phyloP scores from a whole-genome alignment of 2,113 vertebrate species.

The Oncorhynchus gorbuscha region DNA sequence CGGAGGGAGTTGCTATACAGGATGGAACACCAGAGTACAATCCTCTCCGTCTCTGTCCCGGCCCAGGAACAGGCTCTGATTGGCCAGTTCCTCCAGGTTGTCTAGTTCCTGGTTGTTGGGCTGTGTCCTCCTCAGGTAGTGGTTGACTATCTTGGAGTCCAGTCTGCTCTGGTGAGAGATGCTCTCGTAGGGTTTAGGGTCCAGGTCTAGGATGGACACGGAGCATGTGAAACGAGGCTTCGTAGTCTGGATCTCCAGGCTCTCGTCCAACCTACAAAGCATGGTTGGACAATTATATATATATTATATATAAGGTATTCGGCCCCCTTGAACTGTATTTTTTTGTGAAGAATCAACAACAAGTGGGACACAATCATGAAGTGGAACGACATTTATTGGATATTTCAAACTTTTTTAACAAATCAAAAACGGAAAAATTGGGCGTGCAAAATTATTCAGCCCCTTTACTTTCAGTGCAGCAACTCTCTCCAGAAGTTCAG shows the following conservation, averaged over 20 bases:
- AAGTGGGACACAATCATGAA: too few species aligned
- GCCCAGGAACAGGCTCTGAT: slow-evolving; percentile 75
- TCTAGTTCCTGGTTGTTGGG: slow-evolving; percentile 68
- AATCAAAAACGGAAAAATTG: too few species aligned
- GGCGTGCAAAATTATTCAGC: too few species aligned
- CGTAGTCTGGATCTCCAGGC: slow-evolving; percentile 73
- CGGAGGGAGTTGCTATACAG: slow-evolving; percentile 71
- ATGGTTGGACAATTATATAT: too few species aligned
- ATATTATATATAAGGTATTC: too few species aligned
- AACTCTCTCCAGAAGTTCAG: too few species aligned
- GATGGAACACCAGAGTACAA: slow-evolving; percentile 89
- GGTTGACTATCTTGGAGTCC: slow-evolving; percentile 89
- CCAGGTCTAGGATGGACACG: slow-evolving; percentile 91
- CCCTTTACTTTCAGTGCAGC: too few species aligned
- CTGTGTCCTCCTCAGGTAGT: slow-evolving; percentile 81
- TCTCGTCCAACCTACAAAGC: slow-evolving; percentile 74
- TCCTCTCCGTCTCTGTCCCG: slow-evolving; percentile 77
- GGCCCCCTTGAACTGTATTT: too few species aligned
- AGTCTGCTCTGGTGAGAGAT: slow-evolving; percentile 88
- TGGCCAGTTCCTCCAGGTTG: slow-evolving; percentile 42
- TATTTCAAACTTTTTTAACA: too few species aligned
- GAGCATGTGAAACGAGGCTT: slow-evolving; percentile 83
- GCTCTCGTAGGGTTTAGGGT: slow-evolving; percentile 92
- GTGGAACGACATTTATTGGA: too few species aligned
- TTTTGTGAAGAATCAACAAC: too few species aligned